Conservation (phyloP, 2,113 vertebrate genomes). For the Rhipidura dahli region DNA sequence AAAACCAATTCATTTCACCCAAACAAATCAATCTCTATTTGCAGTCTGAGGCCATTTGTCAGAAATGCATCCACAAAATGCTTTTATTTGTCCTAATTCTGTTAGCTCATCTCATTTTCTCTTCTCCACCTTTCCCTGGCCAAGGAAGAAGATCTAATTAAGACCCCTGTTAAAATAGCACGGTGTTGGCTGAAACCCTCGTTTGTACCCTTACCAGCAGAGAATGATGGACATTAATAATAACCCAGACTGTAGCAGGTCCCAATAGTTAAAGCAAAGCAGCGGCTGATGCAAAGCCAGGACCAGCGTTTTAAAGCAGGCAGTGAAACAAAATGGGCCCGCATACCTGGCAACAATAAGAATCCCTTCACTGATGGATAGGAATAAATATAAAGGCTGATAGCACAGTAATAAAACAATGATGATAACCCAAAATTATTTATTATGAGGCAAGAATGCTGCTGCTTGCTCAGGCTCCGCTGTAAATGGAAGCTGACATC, state of each 20-base stretch:
- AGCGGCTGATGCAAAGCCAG: neutral
- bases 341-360: constrained; percentile 34
- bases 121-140: constrained; percentile 20
- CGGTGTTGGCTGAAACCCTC: neutral
- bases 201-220: constrained; percentile 29
- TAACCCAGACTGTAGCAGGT: neutral
- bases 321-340: constrained; percentile 6
- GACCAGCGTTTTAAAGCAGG: constrained; percentile 17
- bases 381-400: constrained; percentile 60
- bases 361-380: constrained; percentile 59
- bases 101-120: constrained; percentile 50
- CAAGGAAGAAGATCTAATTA: constrained; percentile 65
- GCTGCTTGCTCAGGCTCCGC: constrained; percentile 23
- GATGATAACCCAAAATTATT: constrained; percentile 64
- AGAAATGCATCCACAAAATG: constrained; percentile 53
- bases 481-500: constrained; percentile 61
- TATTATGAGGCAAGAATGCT: constrained; percentile 27
- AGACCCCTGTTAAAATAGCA: constrained; percentile 28
- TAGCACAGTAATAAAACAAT: constrained; percentile 55
- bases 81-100: constrained; percentile 54
- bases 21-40: constrained; percentile 64
- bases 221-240: constrained; percentile 56
- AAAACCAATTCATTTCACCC: neutral
- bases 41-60: constrained; percentile 47
- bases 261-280: neutral